These are phyloP conservation scores for Equus przewalskii DNA, from an alignment of 2,113 vertebrate genomes.

Conservation along the genomic window DNA sequence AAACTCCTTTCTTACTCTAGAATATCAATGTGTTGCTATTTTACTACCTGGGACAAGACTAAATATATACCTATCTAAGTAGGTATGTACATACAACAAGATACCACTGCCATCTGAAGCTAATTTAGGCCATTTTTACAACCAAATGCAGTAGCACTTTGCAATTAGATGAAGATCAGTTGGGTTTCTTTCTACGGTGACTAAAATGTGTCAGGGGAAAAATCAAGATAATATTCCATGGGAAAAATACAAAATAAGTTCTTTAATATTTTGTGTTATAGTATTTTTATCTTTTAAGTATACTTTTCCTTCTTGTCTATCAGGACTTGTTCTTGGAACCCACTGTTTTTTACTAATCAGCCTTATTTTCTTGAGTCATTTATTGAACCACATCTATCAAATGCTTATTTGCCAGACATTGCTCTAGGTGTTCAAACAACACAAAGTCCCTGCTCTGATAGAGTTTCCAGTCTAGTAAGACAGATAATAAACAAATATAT, in stretches of 20 bases:
- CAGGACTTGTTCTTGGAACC: constrained; percentile 11
- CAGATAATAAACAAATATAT: constrained; percentile 29
- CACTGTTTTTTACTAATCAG: constrained; percentile 16
- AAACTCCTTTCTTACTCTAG: constrained; percentile 33
- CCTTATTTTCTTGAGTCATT: constrained; percentile 42
- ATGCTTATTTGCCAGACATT: neutral
- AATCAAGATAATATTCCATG: neutral
- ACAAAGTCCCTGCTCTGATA: neutral
- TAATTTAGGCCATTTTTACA: neutral
- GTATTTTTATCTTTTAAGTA: constrained; percentile 33
- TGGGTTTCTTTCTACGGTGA: constrained; percentile 49
- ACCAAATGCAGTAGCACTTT: constrained; percentile 27
- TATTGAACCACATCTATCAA: constrained; percentile 41
- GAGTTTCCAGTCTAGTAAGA: constrained; percentile 22
- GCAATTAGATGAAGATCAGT: neutral
- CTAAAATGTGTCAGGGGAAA: constrained; percentile 13
- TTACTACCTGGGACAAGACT: constrained; percentile 28
- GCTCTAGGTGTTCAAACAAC: neutral
- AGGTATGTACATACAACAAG: neutral
- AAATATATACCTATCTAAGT: neutral
- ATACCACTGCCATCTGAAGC: neutral
- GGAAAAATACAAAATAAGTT: constrained; percentile 29
- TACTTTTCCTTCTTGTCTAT: constrained; percentile 57
- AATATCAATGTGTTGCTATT: neutral
- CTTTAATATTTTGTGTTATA: constrained; percentile 35